Percentiles rank a stretch among this genome's conserved stretches.
Evolutionary conservation across 2,797 vertebrate genomes (phyloP).

Genomic region (Limnodromus scolopaceus): DNA sequence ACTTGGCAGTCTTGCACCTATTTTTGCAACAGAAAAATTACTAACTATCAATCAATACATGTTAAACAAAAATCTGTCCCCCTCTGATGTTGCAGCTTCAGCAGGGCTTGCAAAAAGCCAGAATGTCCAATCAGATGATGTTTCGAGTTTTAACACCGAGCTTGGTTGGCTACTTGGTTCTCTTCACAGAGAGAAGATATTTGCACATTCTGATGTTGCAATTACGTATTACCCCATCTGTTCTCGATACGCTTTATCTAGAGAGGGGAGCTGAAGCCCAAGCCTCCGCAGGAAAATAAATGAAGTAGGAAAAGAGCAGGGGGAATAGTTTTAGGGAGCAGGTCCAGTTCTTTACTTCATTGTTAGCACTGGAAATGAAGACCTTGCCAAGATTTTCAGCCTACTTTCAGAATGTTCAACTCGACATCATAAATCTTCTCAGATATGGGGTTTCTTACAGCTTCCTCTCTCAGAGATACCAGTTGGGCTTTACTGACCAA

Average conservation of each 20-base stretch:
- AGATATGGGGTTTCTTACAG: background rate
- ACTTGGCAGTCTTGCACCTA: background rate
- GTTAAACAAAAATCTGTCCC: background rate
- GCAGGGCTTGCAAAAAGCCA: background rate
- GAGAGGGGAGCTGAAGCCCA: background rate
- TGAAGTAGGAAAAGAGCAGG: background rate
- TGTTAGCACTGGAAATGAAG: background rate
- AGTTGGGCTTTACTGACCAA: background rate
- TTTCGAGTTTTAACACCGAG: rapidly evolving
- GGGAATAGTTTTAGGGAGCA: background rate
- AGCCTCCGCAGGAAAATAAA: background rate
- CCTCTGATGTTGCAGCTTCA: background rate
- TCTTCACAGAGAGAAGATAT: background rate
- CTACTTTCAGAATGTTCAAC: background rate
- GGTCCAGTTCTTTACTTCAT: background rate
- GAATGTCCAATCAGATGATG: background rate
- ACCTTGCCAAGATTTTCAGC: background rate
- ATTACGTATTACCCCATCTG: rapidly evolving
- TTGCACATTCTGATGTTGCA: background rate
- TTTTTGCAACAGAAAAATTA: background rate
- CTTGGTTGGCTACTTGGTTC: background rate
- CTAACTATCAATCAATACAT: background rate
- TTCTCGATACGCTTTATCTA: background rate
- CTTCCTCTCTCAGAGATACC: background rate
- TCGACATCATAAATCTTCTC: background rate